Conservation (phyloP, 2,888 invertebrate species). For the Acholoe squamosa region DNA sequence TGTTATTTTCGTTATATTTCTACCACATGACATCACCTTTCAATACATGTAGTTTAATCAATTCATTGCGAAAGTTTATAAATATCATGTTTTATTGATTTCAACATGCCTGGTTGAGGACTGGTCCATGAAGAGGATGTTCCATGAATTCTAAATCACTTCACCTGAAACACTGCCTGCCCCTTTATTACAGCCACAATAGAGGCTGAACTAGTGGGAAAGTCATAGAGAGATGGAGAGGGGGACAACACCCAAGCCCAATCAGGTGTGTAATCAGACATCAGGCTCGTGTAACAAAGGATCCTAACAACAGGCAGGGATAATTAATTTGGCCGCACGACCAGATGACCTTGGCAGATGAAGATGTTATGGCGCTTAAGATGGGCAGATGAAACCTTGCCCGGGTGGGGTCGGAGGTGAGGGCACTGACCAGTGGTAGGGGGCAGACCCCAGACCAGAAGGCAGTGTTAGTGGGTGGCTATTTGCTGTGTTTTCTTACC, state of each 20-base stretch:
- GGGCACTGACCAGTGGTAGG: slow-evolving; percentile 24
- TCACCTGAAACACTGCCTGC: slow-evolving; percentile 20
- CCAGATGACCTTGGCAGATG: slow-evolving; percentile 44
- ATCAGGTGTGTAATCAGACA: slow-evolving; percentile 58
- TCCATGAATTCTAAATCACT: background rate
- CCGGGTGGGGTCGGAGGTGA: slow-evolving; percentile 40
- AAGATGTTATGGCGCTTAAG: slow-evolving; percentile 52
- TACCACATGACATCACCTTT: background rate
- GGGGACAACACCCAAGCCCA: background rate
- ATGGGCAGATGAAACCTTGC: slow-evolving; percentile 39
- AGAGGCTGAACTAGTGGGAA: background rate
- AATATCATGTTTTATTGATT: too few relatives aligned
- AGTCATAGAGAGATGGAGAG: background rate
- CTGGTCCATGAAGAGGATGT: background rate
- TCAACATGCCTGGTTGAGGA: too few relatives aligned
- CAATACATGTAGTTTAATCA: too few relatives aligned
- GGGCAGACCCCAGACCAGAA: too few relatives aligned
- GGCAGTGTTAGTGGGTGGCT: slow-evolving; percentile 35
- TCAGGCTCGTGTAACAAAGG: slow-evolving; percentile 55
- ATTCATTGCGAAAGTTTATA: too few relatives aligned
- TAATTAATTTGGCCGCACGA: slow-evolving; percentile 56
- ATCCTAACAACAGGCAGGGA: background rate
- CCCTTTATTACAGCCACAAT: background rate
- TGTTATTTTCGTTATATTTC: background rate
- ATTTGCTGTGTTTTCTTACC: slow-evolving; percentile 51